These are phyloP conservation scores for Pseudomyrmex gracilis DNA, from an alignment of 1,140 invertebrate species.

Conservation along the genomic window DNA sequence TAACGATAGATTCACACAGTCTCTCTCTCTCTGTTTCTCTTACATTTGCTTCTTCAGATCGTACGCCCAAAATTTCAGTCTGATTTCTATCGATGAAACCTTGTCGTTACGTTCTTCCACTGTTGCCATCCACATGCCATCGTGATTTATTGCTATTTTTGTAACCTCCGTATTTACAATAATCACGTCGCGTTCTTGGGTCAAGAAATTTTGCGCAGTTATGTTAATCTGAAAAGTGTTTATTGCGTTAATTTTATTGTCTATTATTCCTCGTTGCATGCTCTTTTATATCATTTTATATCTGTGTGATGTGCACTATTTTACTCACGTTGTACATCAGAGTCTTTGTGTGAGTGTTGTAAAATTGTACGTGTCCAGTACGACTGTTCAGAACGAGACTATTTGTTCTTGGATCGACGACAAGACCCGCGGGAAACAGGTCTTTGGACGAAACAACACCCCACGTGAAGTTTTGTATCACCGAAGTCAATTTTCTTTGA, in stretches of 20 bases:
- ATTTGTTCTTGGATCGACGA: conserved; percentile 89
- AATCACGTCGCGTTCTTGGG: conserved; percentile 86
- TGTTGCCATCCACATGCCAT: conserved; percentile 92
- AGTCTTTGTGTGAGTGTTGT: conserved; percentile 88
- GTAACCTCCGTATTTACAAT: conserved; percentile 90
- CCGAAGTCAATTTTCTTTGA: conserved; percentile 86
- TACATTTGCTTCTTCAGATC: conserved; percentile 88
- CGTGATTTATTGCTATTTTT: conserved; percentile 88
- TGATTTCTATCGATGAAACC: conserved; percentile 87
- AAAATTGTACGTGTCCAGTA: conserved; percentile 93
- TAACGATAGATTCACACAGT: not conserved
- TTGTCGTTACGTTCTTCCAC: conserved; percentile 89
- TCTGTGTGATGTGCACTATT: not conserved
- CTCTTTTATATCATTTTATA: conserved; percentile 17
- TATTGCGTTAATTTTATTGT: not conserved
- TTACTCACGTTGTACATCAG: conserved; percentile 91
- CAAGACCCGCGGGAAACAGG: conserved; percentile 88
- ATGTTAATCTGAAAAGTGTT: conserved; percentile 89
- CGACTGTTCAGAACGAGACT: conserved; percentile 91
- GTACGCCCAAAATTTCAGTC: conserved; percentile 93
- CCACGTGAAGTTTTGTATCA: conserved; percentile 90
- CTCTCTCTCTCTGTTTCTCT: conserved; percentile 59
- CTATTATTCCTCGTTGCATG: not conserved
- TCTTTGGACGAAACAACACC: conserved; percentile 83
- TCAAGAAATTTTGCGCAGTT: conserved; percentile 90